Conservation (phyloP, 2,113 vertebrate genomes). For the Pollimyrus isidori region DNA sequence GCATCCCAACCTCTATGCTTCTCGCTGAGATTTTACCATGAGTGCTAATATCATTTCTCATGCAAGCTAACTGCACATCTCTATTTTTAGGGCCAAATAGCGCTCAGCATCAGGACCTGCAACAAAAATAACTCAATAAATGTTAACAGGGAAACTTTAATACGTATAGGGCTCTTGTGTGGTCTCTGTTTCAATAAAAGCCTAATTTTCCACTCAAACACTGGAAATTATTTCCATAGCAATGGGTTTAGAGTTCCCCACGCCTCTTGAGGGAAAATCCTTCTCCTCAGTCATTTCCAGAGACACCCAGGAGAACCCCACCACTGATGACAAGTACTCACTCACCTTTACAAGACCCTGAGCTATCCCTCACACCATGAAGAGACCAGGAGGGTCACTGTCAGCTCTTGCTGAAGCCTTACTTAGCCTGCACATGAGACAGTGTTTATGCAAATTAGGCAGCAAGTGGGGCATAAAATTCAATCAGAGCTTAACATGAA, state of each 20-base stretch:
- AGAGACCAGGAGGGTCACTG: not conserved
- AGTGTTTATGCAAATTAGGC: not conserved
- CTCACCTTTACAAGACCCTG: not conserved
- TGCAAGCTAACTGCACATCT: constrained; percentile 41
- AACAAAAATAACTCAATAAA: constrained; percentile 71
- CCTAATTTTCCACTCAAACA: constrained; percentile 61
- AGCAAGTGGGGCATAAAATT: not conserved
- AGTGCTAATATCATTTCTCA: constrained; percentile 29
- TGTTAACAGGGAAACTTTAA: constrained; percentile 66
- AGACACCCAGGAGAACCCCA: constrained; percentile 23
- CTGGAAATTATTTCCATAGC: constrained; percentile 53
- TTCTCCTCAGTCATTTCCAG: constrained; percentile 7
- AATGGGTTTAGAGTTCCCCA: constrained; percentile 37
- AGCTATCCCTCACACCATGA: not conserved
- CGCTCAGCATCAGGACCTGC: constrained; percentile 46
- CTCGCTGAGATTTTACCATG: constrained; percentile 47
- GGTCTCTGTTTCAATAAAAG: constrained; percentile 63
- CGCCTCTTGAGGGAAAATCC: constrained; percentile 17
- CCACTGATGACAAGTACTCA: not conserved
- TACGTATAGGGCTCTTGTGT: constrained; percentile 59
- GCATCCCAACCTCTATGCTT: constrained; percentile 35
- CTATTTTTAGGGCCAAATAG: constrained; percentile 60
- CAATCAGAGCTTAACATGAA: not conserved
- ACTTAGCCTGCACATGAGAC: not conserved
- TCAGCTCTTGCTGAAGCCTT: not conserved